phyloP scores from a whole-genome alignment of 2,888 invertebrate genomes.

The Diploptera punctata region DNA sequence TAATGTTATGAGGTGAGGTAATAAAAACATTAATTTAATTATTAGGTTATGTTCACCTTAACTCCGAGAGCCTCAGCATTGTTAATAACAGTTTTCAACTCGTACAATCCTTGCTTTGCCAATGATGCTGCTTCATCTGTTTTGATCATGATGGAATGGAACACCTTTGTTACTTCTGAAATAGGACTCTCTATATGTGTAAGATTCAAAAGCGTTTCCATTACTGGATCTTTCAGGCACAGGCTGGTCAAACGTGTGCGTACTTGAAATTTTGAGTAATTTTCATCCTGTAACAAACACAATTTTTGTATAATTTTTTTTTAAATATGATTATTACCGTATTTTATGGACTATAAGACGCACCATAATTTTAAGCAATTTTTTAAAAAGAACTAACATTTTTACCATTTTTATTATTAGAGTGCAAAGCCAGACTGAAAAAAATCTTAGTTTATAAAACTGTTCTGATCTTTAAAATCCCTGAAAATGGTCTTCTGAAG shows the following conservation, averaged over 20 bases:
- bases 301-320: too few species aligned
- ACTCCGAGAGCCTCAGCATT: constrained; percentile 78
- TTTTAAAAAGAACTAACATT: too few species aligned
- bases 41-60: constrained; percentile 69
- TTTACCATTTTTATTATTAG: too few species aligned
- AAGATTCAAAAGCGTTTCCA: constrained; percentile 67
- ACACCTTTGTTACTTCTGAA: constrained; percentile 64
- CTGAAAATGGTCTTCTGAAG: too few species aligned
- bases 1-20: too few species aligned
- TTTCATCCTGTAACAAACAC: constrained; percentile 60
- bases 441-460: too few species aligned
- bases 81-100: constrained; percentile 75
- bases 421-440: too few species aligned
- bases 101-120: constrained; percentile 74
- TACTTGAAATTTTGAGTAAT: constrained; percentile 72
- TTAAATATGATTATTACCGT: too few species aligned
- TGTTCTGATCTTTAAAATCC: too few species aligned
- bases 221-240: constrained; percentile 71
- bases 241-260: constrained; percentile 71
- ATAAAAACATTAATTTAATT: too few species aligned
- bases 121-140: constrained; percentile 67
- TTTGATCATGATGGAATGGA: constrained; percentile 71
- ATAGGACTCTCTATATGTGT: constrained; percentile 71
- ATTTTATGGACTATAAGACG: too few species aligned
- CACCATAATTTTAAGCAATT: too few species aligned